Conservation (phyloP, 1,140 invertebrate genomes). For the Hydropsyche tenuis region DNA sequence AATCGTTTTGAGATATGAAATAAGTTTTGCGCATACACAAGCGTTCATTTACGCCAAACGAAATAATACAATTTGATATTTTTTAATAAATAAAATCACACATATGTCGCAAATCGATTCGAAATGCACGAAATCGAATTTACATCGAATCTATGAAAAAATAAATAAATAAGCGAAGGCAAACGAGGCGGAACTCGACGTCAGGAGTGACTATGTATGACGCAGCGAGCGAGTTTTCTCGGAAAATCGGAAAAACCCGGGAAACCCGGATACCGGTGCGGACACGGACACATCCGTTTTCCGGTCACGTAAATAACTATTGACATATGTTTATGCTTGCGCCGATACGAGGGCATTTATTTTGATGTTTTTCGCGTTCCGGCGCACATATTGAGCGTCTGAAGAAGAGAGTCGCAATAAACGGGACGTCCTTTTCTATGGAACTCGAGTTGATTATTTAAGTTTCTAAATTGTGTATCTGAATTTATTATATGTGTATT, state of each 20-base stretch:
- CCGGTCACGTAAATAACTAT: conserved; percentile 33
- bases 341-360: conserved; percentile 18
- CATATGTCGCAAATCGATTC: no score
- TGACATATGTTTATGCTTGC: conserved; percentile 30
- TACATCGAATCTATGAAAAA: no score
- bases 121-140: no score
- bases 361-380: conserved; percentile 19
- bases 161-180: no score
- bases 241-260: background rate
- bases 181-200: background rate
- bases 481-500: no score
- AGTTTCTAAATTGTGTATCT: no score
- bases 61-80: no score
- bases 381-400: background rate
- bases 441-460: no score
- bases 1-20: no score
- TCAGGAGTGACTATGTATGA: background rate
- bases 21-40: no score
- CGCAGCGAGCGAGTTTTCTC: background rate
- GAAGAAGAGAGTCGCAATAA: background rate
- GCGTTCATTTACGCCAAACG: no score
- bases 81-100: no score
- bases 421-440: background rate
- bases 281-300: conserved; percentile 17
- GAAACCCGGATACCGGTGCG: background rate